Base-by-base conservation (phyloP, 2,797 vertebrate species). In the Cossypha niveicapilla region DNA sequence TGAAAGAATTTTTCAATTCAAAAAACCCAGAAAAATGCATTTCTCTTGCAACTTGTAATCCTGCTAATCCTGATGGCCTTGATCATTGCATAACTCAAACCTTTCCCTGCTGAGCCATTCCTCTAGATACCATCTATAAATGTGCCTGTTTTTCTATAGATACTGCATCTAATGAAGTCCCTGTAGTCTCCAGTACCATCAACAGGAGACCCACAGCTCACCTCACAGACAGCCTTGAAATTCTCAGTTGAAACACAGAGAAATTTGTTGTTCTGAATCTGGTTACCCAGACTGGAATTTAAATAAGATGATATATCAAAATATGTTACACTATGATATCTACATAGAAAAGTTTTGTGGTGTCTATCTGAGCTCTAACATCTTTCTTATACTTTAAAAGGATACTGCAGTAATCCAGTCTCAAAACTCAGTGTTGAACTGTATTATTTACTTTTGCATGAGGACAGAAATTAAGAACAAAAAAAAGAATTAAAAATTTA, bases 121-220 rank as follows among this genome's bases (percentile, higher is more conserved):
- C 25, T 71, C 56, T 53, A 80, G 79, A 80, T 53, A 61, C n/a
- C 15, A 56, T 39, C 56, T 58, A 56, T 80, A 79, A 76, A 82
- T 5, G 17, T 4, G 3, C 18, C 37, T 67, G 8, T 6, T 92
- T 80, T 78, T 27, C 60, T 47, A 23, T 41, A 67, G 18, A 28
- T 63, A 27, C 37, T 44, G 35, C 41, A 62, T 25, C 32, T 93
- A 93, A 95, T 86, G 41, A 93, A 77, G 86, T 77, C 83, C 27
- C 71, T 21, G 19, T 44, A 62, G 79, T 70, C 41, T 87, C 80
- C 67, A 16, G 10, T 58, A 65, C 24, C 37, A 21, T 68, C 67
- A 68, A 18, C 30, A 23, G 16, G 35, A 92, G 60, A 88, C 48
- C 25, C n/a, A 75, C 58, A 44, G 24, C 45, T 89, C 47, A 90